Evolutionary conservation across 2,113 vertebrate genomes (phyloP), one percentile per base, ranked within the genome.

Genomic region (Chaetorhynchus papuensis): DNA sequence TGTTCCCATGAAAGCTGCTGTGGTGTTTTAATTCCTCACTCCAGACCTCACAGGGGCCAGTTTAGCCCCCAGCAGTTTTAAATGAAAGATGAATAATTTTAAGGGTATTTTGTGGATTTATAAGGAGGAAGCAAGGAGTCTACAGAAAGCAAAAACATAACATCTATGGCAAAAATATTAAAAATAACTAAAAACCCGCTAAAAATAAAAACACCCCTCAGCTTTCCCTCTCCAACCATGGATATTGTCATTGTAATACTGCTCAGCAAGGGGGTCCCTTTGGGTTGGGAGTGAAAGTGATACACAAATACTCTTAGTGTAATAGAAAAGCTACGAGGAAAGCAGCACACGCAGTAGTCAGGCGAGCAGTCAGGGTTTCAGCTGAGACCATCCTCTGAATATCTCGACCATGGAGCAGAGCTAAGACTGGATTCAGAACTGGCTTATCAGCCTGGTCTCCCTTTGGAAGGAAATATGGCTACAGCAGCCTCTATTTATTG

Each of bases 401-500:
- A 91, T 65, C 45, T 94, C 56, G 74, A 37, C 59, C 63, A 81
- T 13, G 21, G 74, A 74, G 45, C 7, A 90, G 56, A 57, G 41
- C 76, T 92, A 30, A n/a, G 68, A 49, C 64, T 78, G 47, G 53
- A 49, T 64, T 93, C 80, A 57, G 56, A 86, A 69, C 8, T 94
- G 81, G 37, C 23, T 89, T 52, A 75, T 75, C 56, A 65, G 30
- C 28, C 42, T 69, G 64, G 84, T 85, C 64, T 90, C 78, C 54
- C 37, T 31, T 42, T 74, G 75, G 53, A 88, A 95, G 71, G 64
- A 91, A 96, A 95, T 88, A 95, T 28, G 50, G 72, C 82, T 75
- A 70, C 35, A 93, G 64, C 82, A 77, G 59, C 72, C 79, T 94
- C 90, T 81, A 61, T 95, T 96, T 97, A 96, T 95, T 97, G 90